phyloP scores from a whole-genome alignment of 2,113 vertebrate genomes.

The Brevimyrus niger region DNA sequence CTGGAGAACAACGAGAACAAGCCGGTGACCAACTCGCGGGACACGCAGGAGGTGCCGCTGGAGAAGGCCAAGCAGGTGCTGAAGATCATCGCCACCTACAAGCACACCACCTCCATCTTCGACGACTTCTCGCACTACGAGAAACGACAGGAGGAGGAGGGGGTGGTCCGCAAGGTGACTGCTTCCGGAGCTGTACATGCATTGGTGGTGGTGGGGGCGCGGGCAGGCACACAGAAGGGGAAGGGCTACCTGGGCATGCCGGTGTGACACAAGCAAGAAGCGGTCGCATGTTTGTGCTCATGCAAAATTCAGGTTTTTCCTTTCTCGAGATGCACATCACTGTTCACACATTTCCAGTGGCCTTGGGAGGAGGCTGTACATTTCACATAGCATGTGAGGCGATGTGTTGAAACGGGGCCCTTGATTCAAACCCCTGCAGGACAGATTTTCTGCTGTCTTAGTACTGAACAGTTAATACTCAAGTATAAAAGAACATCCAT shows the following conservation, averaged over 20 bases:
- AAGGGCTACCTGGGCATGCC: not conserved
- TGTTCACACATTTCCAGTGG: not conserved
- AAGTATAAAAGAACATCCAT: not conserved
- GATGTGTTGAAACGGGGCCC: not conserved
- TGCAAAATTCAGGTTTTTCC: not conserved
- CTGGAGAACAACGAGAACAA: conserved; percentile 99
- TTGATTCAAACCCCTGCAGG: not conserved
- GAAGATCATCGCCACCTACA: conserved; percentile 75
- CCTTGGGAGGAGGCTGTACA: not conserved
- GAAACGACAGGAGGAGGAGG: conserved; percentile 90
- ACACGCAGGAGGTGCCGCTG: conserved; percentile 91
- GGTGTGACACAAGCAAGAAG: not conserved
- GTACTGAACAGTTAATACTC: not conserved
- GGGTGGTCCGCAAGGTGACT: conserved; percentile 88
- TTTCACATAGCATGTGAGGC: not conserved
- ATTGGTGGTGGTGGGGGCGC: not conserved
- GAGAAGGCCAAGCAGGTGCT: conserved; percentile 79
- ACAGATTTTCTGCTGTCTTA: not conserved
- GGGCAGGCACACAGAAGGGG: not conserved
- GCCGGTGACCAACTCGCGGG: conserved; percentile 96
- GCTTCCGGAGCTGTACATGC: not conserved
- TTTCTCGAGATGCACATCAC: not conserved
- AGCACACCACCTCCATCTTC: conserved; percentile 79
- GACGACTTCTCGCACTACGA: conserved; percentile 89
- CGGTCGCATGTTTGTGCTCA: not conserved